A percentile compares a stretch with the other conserved stretches of the same genome.
Conservation (phyloP, 2,797 vertebrate genomes). For the Pangasius larnaudii region DNA sequence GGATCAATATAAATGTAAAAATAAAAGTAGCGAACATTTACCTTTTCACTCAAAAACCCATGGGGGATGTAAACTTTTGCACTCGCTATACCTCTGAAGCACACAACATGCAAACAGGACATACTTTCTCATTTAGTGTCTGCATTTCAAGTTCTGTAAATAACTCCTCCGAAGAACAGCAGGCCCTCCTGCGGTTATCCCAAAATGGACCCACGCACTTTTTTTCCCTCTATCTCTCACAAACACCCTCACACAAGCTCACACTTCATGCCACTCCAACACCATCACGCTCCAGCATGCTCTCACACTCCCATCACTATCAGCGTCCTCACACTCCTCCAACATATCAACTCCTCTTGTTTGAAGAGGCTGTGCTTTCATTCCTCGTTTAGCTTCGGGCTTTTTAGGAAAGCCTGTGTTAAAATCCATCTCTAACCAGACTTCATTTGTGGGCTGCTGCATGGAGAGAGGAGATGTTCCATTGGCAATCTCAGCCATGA, state of each 20-base stretch:
- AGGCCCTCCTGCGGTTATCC: slow-evolving; percentile 39
- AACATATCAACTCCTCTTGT: slow-evolving; percentile 44
- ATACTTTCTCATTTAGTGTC: slow-evolving; percentile 13
- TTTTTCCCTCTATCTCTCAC: slow-evolving; percentile 21
- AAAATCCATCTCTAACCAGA: slow-evolving; percentile 28
- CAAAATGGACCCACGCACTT: slow-evolving; percentile 11
- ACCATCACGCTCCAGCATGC: slow-evolving; percentile 38
- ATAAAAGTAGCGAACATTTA: neutral
- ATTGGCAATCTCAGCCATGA: neutral
- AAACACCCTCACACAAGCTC: slow-evolving; percentile 28
- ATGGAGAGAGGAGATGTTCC: neutral
- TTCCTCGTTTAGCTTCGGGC: slow-evolving; percentile 46
- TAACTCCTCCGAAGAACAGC: slow-evolving; percentile 26
- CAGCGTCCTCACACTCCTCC: slow-evolving; percentile 37
- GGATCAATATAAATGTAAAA: neutral
- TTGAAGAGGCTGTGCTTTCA: slow-evolving; percentile 48
- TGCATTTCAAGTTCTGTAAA: slow-evolving; percentile 22
- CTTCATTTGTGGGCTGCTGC: slow-evolving; percentile 33
- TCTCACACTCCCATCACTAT: slow-evolving; percentile 43
- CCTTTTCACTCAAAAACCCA: neutral
- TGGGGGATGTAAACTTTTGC: neutral
- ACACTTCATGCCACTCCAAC: slow-evolving; percentile 41
- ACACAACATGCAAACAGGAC: neutral
- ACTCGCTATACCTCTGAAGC: neutral
- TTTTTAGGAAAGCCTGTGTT: slow-evolving; percentile 46